phyloP scores from a whole-genome alignment of 2,113 vertebrate genomes.

The Mandrillus leucophaeus region DNA sequence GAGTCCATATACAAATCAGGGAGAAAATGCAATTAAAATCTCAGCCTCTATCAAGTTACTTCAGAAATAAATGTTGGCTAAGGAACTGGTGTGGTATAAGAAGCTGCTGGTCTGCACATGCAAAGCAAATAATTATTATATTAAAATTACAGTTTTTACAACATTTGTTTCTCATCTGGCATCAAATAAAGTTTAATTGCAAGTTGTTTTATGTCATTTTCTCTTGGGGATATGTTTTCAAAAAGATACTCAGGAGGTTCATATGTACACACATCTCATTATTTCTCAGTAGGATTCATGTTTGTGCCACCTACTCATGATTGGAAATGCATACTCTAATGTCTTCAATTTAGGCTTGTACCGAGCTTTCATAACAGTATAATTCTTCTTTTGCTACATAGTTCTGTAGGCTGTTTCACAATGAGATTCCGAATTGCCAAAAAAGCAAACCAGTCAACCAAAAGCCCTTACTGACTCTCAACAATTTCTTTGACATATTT shows the following conservation, averaged over 20 bases:
- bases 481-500: constrained; percentile 81
- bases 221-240: constrained; percentile 78
- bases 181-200: constrained; percentile 88
- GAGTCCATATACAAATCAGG: constrained; percentile 58
- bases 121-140: constrained; percentile 86
- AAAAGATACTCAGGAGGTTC: constrained; percentile 86
- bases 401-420: constrained; percentile 75
- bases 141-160: constrained; percentile 83
- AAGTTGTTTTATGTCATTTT: constrained; percentile 86
- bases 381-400: constrained; percentile 77
- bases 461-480: constrained; percentile 76
- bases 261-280: constrained; percentile 87
- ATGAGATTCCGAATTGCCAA: constrained; percentile 70
- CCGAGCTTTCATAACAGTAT: constrained; percentile 79
- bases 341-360: constrained; percentile 80
- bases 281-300: constrained; percentile 85
- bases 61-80: constrained; percentile 77
- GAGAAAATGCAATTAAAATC: constrained; percentile 65
- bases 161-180: constrained; percentile 88
- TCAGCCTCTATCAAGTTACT: constrained; percentile 55
- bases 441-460: constrained; percentile 62
- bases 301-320: constrained; percentile 85
- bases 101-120: constrained; percentile 82
- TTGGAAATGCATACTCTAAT: constrained; percentile 77
- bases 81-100: constrained; percentile 62